Conservation (phyloP, 2,888 invertebrate species). For the Sphecodes monilicornis region DNA sequence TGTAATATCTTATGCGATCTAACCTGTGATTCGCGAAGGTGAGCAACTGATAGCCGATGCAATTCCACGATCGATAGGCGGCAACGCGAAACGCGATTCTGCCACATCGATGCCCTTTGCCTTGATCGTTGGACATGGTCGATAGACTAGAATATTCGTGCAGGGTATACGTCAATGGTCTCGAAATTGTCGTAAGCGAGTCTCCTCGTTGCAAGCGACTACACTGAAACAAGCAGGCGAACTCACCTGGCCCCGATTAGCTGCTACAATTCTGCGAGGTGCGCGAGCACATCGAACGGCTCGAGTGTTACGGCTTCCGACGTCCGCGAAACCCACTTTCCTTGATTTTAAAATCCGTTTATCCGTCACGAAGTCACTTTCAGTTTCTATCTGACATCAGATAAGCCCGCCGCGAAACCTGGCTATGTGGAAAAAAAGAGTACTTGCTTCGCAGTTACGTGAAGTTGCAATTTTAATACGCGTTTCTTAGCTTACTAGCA, state of each 20-base stretch:
- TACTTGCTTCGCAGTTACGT: conserved; percentile 24
- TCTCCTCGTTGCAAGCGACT: conserved; percentile 29
- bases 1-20: conserved; percentile 19
- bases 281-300: conserved; percentile 10
- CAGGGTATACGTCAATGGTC: conserved; percentile 30
- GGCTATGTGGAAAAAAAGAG: conserved; percentile 64
- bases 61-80: conserved; percentile 35
- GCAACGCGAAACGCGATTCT: conserved; percentile 40
- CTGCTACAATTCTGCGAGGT: conserved; percentile 13
- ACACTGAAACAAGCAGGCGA: conserved; percentile 15
- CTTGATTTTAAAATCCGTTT: conserved; percentile 60
- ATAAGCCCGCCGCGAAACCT: conserved; percentile 49
- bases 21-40: not conserved
- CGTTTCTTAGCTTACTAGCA: not conserved
- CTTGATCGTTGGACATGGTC: conserved; percentile 51
- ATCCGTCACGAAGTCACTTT: conserved; percentile 57
- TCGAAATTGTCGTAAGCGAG: conserved; percentile 29
- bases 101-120: conserved; percentile 30
- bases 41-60: not conserved
- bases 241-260: conserved; percentile 8
- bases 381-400: conserved; percentile 57
- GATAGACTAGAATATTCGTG: conserved; percentile 31
- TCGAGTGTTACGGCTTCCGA: conserved; percentile 31
- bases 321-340: conserved; percentile 45
- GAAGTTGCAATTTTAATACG: conserved; percentile 32